Conservation (phyloP, 2,888 invertebrate species). For the Euphydryas editha region DNA sequence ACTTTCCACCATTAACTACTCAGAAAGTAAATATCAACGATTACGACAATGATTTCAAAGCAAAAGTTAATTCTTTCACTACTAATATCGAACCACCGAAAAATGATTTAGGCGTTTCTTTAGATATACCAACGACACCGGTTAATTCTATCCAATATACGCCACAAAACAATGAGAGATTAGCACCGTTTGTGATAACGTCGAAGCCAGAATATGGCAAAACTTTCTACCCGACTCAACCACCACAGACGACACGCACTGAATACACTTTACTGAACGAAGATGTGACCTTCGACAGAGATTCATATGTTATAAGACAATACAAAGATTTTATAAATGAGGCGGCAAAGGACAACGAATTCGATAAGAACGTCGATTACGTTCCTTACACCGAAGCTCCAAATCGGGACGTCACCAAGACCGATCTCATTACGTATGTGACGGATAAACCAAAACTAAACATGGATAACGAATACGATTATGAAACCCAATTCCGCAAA, state of each 20-base stretch:
- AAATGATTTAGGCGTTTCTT: slow-evolving; percentile 32
- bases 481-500: slow-evolving; percentile 62
- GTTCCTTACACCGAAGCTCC: slow-evolving; percentile 50
- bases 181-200: slow-evolving; percentile 9
- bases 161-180: slow-evolving; percentile 8
- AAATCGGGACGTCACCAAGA: slow-evolving; percentile 48
- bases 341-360: slow-evolving; percentile 57
- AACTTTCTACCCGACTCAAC: slow-evolving; percentile 50
- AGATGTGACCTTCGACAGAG: slow-evolving; percentile 57
- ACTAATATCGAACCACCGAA: slow-evolving; percentile 48
- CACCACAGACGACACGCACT: slow-evolving; percentile 44
- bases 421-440: slow-evolving; percentile 42
- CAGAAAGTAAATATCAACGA: slow-evolving; percentile 55
- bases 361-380: slow-evolving; percentile 53
- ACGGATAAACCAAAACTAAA: slow-evolving; percentile 41
- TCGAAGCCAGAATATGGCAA: slow-evolving; percentile 32
- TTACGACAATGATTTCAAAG: slow-evolving; percentile 56
- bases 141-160: neutral
- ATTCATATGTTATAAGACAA: slow-evolving; percentile 66
- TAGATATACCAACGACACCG: slow-evolving; percentile 17
- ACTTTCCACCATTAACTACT: slow-evolving; percentile 66
- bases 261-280: slow-evolving; percentile 43
- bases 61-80: slow-evolving; percentile 55
- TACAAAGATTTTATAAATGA: slow-evolving; percentile 65
- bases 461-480: slow-evolving; percentile 59